Conservation (phyloP, 2,113 vertebrate species). For the Hypanus sabinus region DNA sequence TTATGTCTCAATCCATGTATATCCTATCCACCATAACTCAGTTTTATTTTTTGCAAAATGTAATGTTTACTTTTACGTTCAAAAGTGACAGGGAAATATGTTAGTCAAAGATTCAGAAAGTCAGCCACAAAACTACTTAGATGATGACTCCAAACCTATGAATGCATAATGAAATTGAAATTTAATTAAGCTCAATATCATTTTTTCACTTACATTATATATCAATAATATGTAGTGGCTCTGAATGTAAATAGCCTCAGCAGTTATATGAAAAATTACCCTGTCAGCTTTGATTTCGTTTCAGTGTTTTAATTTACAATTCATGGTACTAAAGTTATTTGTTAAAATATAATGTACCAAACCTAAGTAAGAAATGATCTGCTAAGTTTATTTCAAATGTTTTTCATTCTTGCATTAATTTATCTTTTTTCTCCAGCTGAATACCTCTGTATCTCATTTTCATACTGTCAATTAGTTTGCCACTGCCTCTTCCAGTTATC, state of each 20-base stretch:
- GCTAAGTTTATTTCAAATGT: slow-evolving; percentile 3
- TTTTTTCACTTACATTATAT: slow-evolving; percentile 61
- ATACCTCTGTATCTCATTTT: not conserved
- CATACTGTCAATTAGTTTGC: not conserved
- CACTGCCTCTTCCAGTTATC: not conserved
- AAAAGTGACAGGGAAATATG: slow-evolving; percentile 49
- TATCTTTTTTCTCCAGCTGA: not conserved
- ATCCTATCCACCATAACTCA: not conserved
- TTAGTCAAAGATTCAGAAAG: slow-evolving; percentile 51
- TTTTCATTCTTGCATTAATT: not conserved
- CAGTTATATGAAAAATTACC: slow-evolving; percentile 70
- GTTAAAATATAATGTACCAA: slow-evolving; percentile 52
- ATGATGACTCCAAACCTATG: slow-evolving; percentile 44
- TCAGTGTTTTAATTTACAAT: slow-evolving; percentile 71
- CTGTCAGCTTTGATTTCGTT: slow-evolving; percentile 74
- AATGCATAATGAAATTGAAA: slow-evolving; percentile 70
- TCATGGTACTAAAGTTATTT: slow-evolving; percentile 49
- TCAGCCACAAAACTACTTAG: slow-evolving; percentile 42
- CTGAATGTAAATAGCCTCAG: slow-evolving; percentile 66
- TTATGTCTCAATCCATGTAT: not conserved
- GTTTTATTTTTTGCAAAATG: not conserved
- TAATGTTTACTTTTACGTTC: slow-evolving; percentile 43
- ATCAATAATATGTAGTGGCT: slow-evolving; percentile 54
- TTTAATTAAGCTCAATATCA: slow-evolving; percentile 71
- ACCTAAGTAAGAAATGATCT: slow-evolving; percentile 27